Evolutionary conservation across 2,113 vertebrate species (phyloP).

Genomic region (Ramphastos sulfuratus): DNA sequence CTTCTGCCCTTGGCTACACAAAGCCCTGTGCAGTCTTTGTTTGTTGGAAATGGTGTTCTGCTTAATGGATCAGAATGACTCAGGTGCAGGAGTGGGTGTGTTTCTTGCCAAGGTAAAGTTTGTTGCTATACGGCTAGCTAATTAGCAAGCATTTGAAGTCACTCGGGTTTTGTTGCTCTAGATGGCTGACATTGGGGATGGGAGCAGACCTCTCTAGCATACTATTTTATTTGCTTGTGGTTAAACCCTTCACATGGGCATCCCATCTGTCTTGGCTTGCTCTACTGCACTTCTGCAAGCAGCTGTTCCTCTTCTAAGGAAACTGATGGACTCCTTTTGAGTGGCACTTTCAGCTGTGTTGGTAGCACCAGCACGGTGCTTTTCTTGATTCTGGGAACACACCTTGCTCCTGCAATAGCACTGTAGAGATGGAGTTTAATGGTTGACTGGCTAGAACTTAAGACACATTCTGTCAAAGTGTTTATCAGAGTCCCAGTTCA

Average conservation of each 20-base stretch:
- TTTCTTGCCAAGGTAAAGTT: conserved; percentile 35
- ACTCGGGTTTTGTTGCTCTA: neutral
- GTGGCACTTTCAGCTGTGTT: neutral
- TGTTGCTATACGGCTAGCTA: neutral
- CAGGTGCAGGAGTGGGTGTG: conserved; percentile 25
- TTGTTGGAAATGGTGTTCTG: neutral
- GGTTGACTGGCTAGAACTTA: neutral
- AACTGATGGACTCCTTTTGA: neutral
- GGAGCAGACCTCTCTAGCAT: neutral
- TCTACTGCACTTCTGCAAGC: neutral
- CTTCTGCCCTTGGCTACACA: neutral
- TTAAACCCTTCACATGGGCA: fast-evolving
- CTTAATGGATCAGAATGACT: conserved; percentile 32
- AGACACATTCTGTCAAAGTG: neutral
- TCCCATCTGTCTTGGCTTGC: neutral
- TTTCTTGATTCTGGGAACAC: fast-evolving
- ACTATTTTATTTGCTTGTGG: neutral
- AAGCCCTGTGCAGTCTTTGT: neutral
- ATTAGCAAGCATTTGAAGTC: conserved; percentile 35
- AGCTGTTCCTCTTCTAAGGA: neutral
- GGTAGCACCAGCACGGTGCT: fast-evolving
- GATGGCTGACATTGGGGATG: neutral
- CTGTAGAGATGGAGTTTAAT: neutral
- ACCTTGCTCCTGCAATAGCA: neutral
- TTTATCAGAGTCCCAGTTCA: neutral